Evolutionary conservation across 2,888 invertebrate genomes (phyloP).

Genomic region (Willowsia nigromaculata): DNA sequence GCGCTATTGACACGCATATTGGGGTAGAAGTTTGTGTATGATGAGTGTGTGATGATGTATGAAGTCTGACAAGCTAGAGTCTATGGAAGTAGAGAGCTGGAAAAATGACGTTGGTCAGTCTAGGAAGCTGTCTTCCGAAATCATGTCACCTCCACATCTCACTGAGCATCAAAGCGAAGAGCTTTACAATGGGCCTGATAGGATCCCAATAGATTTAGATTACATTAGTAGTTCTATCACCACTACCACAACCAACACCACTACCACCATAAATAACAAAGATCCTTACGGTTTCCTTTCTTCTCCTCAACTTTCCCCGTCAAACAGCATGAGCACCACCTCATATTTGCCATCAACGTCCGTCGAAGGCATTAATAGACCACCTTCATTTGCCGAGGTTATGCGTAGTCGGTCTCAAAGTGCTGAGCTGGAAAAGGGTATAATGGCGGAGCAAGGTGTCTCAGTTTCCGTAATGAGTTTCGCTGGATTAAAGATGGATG

Average conservation of each 20-base stretch:
- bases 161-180: constrained; percentile 75
- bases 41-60: not conserved
- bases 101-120: constrained; percentile 76
- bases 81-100: constrained; percentile 78
- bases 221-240: constrained; percentile 61
- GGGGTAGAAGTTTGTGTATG: not conserved
- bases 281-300: constrained; percentile 65
- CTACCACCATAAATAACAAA: constrained; percentile 57
- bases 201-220: constrained; percentile 77
- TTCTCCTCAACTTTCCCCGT: constrained; percentile 65
- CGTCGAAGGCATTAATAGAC: constrained; percentile 70
- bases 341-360: constrained; percentile 64
- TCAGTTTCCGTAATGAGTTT: constrained; percentile 41
- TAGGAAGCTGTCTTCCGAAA: constrained; percentile 76
- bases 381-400: constrained; percentile 71
- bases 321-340: constrained; percentile 54
- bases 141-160: constrained; percentile 73
- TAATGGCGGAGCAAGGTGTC: constrained; percentile 35
- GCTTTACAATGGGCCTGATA: constrained; percentile 76
- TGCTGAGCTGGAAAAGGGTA: constrained; percentile 71
- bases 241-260: constrained; percentile 51
- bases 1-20: not conserved
- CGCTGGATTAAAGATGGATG: constrained; percentile 27
- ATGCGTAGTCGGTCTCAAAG: constrained; percentile 72
- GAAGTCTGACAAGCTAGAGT: constrained; percentile 77